Conservation (phyloP, 53 echinoderm and acorn worm species). For the Arbacia lixula region DNA sequence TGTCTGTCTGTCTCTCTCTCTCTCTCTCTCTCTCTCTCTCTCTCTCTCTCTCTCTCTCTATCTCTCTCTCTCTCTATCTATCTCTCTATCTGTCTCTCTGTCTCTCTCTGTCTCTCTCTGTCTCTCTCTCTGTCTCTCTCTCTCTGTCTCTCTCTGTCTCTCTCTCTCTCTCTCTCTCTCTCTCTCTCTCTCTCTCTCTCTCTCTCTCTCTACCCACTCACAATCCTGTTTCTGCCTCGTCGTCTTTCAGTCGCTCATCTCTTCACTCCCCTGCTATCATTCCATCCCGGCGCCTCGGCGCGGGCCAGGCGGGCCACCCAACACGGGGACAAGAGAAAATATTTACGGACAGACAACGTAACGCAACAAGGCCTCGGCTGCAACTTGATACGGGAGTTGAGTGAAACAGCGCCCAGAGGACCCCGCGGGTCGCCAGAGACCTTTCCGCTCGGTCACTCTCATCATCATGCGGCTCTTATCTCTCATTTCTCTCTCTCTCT, state of each 20-base stretch:
- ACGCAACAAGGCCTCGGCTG: conserved; percentile 18
- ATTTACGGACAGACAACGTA: conserved; percentile 18
- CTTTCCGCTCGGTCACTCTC: not conserved
- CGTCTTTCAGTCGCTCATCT: not conserved
- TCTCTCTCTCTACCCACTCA: not conserved
- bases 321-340: conserved; percentile 14
- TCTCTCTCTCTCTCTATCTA: not conserved
- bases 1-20: too few species aligned
- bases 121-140: not conserved
- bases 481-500: not conserved
- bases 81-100: not conserved
- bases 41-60: too few species aligned
- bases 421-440: not conserved
- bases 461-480: not conserved
- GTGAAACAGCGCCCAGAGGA: conserved; percentile 14
- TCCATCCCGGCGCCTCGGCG: conserved; percentile 1
- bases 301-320: conserved; percentile 3
- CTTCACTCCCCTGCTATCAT: conserved; percentile 3
- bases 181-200: not conserved
- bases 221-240: not conserved
- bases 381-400: conserved; percentile 23
- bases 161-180: not conserved
- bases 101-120: not conserved
- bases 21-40: too few species aligned
- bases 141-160: not conserved